Conservation (phyloP, 2,797 vertebrate genomes). For the Acanthurus lineatus region DNA sequence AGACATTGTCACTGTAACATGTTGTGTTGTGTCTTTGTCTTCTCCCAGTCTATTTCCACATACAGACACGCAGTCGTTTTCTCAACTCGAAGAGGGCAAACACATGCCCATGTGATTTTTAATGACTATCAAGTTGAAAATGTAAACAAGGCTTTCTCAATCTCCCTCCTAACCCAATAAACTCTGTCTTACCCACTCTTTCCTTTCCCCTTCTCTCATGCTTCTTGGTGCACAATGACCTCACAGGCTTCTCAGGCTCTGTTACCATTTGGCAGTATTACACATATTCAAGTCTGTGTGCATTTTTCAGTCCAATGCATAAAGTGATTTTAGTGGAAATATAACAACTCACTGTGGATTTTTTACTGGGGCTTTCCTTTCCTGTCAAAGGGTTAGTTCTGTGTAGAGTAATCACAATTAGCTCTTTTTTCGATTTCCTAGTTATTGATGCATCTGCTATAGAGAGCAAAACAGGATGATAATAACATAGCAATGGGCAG, state of each 20-base stretch:
- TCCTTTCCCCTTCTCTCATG: not conserved
- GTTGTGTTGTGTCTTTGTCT: slow-evolving; percentile 1
- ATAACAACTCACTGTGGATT: not conserved
- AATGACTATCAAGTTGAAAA: slow-evolving; percentile 75
- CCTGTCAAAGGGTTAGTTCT: not conserved
- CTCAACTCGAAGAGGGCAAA: slow-evolving; percentile 9
- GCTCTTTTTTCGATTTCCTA: not conserved
- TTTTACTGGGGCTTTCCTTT: not conserved
- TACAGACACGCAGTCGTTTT: slow-evolving; percentile 13
- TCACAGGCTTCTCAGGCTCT: slow-evolving; percentile 26
- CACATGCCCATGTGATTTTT: slow-evolving; percentile 67
- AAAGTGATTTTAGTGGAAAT: not conserved
- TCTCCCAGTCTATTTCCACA: not conserved
- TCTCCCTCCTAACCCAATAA: slow-evolving; percentile 60
- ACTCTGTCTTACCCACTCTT: slow-evolving; percentile 23
- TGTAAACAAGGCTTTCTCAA: slow-evolving; percentile 66
- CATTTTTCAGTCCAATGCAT: not conserved
- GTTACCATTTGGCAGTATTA: slow-evolving; percentile 2
- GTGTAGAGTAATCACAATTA: not conserved
- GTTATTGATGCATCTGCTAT: not conserved
- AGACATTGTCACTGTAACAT: not conserved
- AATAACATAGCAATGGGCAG: not conserved
- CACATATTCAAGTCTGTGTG: not conserved
- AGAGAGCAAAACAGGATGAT: not conserved
- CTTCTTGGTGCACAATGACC: slow-evolving; percentile 24